Conservation (phyloP, 2,888 invertebrate genomes). For the Dorcus parallelipipedus region DNA sequence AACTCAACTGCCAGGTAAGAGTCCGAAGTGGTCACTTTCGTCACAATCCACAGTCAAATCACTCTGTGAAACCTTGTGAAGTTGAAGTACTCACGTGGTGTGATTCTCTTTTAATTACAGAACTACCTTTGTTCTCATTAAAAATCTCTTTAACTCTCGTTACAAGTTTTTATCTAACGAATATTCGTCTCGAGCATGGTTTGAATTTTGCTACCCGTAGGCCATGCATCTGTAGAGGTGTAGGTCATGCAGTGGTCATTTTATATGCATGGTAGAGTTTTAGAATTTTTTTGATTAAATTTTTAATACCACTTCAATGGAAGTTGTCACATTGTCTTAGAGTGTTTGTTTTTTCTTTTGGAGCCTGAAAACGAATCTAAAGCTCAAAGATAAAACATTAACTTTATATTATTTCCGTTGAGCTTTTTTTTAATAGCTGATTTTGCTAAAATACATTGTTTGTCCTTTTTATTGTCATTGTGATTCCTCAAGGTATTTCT, state of each 20-base stretch:
- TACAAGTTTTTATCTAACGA: neutral
- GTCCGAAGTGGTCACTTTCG: neutral
- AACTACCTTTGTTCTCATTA: neutral
- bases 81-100: neutral
- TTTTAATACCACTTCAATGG: conserved; percentile 23
- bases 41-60: neutral
- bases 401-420: too few species aligned
- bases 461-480: too few species aligned
- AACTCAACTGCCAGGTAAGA: conserved; percentile 59
- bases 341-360: conserved; percentile 6
- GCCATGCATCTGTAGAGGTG: conserved; percentile 33
- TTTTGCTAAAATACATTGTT: too few species aligned
- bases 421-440: too few species aligned
- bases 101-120: neutral
- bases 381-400: too few species aligned
- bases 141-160: neutral
- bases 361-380: neutral
- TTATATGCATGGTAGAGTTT: conserved; percentile 29
- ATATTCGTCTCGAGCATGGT: conserved; percentile 15
- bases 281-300: conserved; percentile 19
- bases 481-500: too few species aligned
- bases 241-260: conserved; percentile 30
- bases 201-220: conserved; percentile 32
- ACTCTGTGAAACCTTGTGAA: too few species aligned
- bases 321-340: conserved; percentile 16